Conservation (phyloP, 2,113 vertebrate genomes). For the Stictonetta naevosa region DNA sequence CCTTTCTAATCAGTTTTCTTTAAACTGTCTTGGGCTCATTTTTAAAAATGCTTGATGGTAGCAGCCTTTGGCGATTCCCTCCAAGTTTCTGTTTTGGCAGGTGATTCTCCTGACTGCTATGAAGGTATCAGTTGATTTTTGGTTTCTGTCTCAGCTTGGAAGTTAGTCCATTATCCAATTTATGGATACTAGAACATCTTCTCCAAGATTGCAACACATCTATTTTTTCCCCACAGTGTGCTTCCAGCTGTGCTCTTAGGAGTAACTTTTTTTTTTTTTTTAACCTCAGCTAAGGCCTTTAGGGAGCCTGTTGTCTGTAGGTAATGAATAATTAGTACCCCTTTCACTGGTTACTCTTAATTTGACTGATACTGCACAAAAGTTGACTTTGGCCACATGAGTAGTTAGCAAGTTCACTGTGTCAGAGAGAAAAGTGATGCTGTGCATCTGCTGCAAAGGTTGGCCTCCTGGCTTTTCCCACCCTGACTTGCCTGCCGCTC, state of each 20-base stretch:
- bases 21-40: not conserved
- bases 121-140: not conserved
- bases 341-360: not conserved
- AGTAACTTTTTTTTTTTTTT: not conserved
- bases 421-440: rapidly evolving
- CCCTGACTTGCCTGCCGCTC: rapidly evolving
- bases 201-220: not conserved
- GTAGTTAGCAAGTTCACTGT: rapidly evolving
- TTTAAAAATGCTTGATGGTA: not conserved
- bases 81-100: not conserved
- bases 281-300: not conserved
- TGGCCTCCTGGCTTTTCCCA: rapidly evolving
- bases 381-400: not conserved
- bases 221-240: rapidly evolving
- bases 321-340: not conserved
- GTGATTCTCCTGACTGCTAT: not conserved
- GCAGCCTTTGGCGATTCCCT: not conserved
- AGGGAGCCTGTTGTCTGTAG: not conserved
- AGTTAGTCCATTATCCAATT: not conserved
- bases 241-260: not conserved
- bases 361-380: rapidly evolving
- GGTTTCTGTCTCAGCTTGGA: not conserved
- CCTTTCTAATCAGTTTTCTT: not conserved
- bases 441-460: rapidly evolving
- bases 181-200: not conserved